phyloP scores from a whole-genome alignment of 2,888 invertebrate genomes.

The Heliconius ethilla region DNA sequence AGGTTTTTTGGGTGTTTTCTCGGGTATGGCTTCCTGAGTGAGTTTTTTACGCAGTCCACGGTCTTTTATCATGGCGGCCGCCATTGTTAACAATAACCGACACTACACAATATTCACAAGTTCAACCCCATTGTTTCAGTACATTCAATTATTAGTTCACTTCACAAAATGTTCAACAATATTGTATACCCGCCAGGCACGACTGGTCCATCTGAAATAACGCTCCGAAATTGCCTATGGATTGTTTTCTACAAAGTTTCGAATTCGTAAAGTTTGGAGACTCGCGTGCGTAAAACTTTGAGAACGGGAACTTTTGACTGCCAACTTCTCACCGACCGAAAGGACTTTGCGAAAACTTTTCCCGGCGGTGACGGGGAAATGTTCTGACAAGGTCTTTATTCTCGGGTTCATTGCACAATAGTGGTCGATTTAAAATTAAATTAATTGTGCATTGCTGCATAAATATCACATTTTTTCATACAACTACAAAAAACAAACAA shows the following conservation, averaged over 20 bases:
- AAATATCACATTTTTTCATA: not conserved
- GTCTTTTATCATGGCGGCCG: conserved; percentile 81
- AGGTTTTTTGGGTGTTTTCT: conserved; percentile 74
- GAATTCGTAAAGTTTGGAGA: conserved; percentile 64
- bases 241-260: conserved; percentile 70
- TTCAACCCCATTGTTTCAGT: conserved; percentile 32
- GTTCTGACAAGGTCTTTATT: conserved; percentile 34
- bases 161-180: conserved; percentile 17
- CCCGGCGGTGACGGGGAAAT: conserved; percentile 52
- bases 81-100: conserved; percentile 66
- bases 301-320: conserved; percentile 70
- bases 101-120: conserved; percentile 38
- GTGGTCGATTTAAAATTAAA: not conserved
- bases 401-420: conserved; percentile 32
- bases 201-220: conserved; percentile 20
- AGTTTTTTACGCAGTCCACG: conserved; percentile 79
- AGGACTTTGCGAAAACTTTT: conserved; percentile 68
- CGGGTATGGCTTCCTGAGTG: conserved; percentile 75
- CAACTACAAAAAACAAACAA: not conserved
- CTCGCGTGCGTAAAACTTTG: conserved; percentile 69
- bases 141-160: conserved; percentile 14
- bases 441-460: not conserved
- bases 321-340: conserved; percentile 68
- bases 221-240: conserved; percentile 49
- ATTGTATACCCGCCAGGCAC: conserved; percentile 12